These are phyloP conservation scores for Protodeltote pygarga DNA, from an alignment of 2,888 invertebrate genomes.

Conservation along the genomic window DNA sequence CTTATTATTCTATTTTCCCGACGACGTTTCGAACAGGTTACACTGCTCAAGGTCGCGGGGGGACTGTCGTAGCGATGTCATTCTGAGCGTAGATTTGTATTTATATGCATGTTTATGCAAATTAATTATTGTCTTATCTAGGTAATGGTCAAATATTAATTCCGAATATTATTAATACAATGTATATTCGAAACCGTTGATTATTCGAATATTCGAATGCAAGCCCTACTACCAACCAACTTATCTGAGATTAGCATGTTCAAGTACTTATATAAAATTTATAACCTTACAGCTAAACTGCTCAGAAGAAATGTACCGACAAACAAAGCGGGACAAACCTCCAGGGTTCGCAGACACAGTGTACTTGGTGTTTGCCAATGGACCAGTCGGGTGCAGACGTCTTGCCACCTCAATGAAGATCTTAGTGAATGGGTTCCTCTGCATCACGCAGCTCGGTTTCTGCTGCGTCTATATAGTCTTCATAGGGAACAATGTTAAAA, in stretches of 20 bases:
- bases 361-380: constrained; percentile 92
- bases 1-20: no score
- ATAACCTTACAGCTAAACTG: constrained; percentile 89
- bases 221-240: no score
- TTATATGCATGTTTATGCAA: no score
- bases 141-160: no score
- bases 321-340: constrained; percentile 84
- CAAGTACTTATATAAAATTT: not conserved
- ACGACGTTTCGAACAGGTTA: no score
- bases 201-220: no score
- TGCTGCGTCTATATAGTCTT: constrained; percentile 99
- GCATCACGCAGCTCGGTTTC: constrained; percentile 98
- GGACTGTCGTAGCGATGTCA: no score
- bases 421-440: constrained; percentile 94
- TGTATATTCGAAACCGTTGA: no score
- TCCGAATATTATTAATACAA: no score
- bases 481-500: constrained; percentile 94
- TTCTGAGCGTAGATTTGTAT: no score
- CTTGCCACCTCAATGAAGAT: constrained; percentile 89
- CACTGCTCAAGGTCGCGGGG: no score
- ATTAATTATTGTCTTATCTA: no score
- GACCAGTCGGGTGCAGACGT: constrained; percentile 88
- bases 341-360: constrained; percentile 94
- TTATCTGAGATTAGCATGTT: not conserved
- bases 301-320: constrained; percentile 89